These are phyloP conservation scores for Neofelis nebulosa DNA, from an alignment of 2,113 vertebrate genomes.

Conservation along the genomic window DNA sequence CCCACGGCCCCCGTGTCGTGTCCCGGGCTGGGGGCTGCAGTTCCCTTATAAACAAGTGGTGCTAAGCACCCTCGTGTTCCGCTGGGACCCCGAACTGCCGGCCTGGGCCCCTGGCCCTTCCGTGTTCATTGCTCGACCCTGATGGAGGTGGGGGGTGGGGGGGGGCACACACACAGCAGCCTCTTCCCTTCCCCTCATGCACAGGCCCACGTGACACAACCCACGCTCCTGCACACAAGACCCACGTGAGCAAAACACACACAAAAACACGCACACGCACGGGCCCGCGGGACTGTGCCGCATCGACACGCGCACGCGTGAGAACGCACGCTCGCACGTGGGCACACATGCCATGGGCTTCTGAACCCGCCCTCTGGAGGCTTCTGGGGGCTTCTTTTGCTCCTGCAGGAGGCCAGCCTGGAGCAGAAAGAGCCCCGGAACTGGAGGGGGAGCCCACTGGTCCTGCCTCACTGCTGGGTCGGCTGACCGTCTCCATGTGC, in stretches of 20 bases:
- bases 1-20: not conserved
- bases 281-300: not conserved
- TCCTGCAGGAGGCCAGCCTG: not conserved
- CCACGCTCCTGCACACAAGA: not conserved
- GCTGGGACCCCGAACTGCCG: fast-evolving
- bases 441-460: not conserved
- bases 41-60: not conserved
- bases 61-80: not conserved
- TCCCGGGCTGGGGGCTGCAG: not conserved
- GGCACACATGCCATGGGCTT: not conserved
- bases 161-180: not conserved
- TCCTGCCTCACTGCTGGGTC: not conserved
- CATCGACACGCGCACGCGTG: not conserved
- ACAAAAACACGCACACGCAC: no score
- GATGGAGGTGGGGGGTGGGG: no score
- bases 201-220: not conserved
- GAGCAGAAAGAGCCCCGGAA: not conserved
- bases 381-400: not conserved
- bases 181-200: not conserved
- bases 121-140: not conserved
- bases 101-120: not conserved
- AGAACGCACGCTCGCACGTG: not conserved
- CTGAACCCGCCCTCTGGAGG: not conserved
- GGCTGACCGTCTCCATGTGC: fast-evolving
- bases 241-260: not conserved